Base-by-base conservation (phyloP, 2,113 vertebrate genomes). In the Physeter macrocephalus region DNA sequence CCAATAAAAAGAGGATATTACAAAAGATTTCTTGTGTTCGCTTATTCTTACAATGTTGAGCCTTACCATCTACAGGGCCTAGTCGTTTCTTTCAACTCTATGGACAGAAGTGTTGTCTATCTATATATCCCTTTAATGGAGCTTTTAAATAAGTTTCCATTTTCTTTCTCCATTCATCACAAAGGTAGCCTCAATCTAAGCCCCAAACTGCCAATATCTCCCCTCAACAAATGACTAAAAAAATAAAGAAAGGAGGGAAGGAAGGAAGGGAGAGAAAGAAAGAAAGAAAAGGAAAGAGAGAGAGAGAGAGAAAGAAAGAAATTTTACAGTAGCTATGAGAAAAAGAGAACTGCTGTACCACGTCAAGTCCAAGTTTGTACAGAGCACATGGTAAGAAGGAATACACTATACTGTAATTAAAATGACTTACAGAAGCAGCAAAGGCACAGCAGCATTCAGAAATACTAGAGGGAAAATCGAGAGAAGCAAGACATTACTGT, bases 271-370 rank as follows among this genome's bases (percentile, higher is more conserved):
- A 52, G 15, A 69, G 87, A 97, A 3, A n/a, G 34, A 52, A 21
- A n/a, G 9, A 52, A 77, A 77, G 46, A 49, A 15, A 52, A 13
- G 10, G 90, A 75, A 95, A 97, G 25, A 54, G 97, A 27, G 84
- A 82, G 92, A 81, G 93, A 39, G 39, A 46, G 97, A 27, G 85
- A 80, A 94, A 82, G 93, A 72, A 95, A 97, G 27, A 54, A 84
- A 29, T 13, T 41, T n/a, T 12, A 18, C 20, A 54, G 23, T 54
- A 57, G 52, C 69, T 34, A 54, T 36, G 57, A 72, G 41, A 57
- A 59, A 59, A 43, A 36, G 71, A 57, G 39, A 67, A 69, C 6
- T 59, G 17, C 9, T 27, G 5, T 27, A 20, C 4, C 12, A 69
- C 4, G 0, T 57, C 62, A 69, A 52, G 39, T n/a, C 82, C n/a